A percentile compares a stretch with the other conserved stretches of the same genome.
phyloP scores from a whole-genome alignment of 2,888 invertebrate genomes.

The Epinotia brunnichana region DNA sequence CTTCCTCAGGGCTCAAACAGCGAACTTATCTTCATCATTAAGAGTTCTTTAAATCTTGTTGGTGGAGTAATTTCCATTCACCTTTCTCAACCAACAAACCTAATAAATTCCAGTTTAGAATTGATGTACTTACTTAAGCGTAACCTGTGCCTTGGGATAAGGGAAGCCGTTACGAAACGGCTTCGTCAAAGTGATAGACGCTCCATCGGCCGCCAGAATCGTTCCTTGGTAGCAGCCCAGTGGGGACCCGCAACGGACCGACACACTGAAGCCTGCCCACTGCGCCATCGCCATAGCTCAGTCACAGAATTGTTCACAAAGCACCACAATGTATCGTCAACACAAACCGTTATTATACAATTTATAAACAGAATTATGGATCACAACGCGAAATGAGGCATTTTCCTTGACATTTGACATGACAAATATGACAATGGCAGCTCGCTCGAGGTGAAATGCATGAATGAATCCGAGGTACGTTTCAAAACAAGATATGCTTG shows the following conservation, averaged over 20 bases:
- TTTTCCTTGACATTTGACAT: too few species aligned
- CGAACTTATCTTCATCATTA: too few species aligned
- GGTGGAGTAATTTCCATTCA: too few species aligned
- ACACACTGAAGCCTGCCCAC: constrained; percentile 92
- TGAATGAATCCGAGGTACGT: neutral
- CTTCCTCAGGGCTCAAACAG: too few species aligned
- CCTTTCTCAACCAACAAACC: too few species aligned
- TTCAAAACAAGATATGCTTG: too few species aligned
- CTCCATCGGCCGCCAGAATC: constrained; percentile 88
- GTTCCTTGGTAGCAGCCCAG: constrained; percentile 92
- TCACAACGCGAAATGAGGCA: constrained; percentile 6
- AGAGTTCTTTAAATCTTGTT: too few species aligned
- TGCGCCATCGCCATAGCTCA: constrained; percentile 78
- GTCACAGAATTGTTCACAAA: neutral
- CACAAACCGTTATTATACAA: constrained; percentile 21
- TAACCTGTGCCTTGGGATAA: constrained; percentile 78
- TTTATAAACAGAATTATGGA: constrained; percentile 17
- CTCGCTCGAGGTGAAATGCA: too few species aligned
- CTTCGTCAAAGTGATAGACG: constrained; percentile 89
- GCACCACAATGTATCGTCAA: neutral
- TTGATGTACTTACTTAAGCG: constrained; percentile 69
- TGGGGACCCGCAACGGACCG: constrained; percentile 90
- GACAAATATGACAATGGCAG: constrained; percentile 1
- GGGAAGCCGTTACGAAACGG: constrained; percentile 92
- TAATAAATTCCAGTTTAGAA: neutral